Conservation (phyloP, 2,113 vertebrate genomes). For the Anarhynchus alexandrinus region DNA sequence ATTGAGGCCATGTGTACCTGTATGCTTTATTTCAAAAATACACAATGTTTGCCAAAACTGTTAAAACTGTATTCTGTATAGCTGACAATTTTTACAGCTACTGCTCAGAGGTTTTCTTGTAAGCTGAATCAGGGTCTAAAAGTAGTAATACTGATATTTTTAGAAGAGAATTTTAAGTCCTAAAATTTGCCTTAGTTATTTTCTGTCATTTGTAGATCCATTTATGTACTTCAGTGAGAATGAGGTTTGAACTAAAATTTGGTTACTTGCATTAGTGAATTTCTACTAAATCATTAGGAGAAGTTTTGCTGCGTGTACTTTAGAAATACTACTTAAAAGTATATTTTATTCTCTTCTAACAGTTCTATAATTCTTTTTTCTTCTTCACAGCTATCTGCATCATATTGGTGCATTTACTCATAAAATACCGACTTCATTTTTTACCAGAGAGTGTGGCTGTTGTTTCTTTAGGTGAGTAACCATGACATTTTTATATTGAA, state of each 20-base stretch:
- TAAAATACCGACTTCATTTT: slow-evolving; percentile 95
- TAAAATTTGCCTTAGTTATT: background rate
- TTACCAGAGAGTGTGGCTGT: slow-evolving; percentile 97
- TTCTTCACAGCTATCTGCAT: slow-evolving; percentile 90
- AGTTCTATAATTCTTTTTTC: background rate
- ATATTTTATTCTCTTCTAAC: background rate
- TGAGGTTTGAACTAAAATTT: background rate
- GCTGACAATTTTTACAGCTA: background rate
- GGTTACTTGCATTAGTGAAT: background rate
- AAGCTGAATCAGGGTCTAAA: background rate
- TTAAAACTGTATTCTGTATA: background rate
- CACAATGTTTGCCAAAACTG: background rate
- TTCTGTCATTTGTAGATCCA: background rate
- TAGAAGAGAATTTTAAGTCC: background rate
- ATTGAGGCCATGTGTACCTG: background rate
- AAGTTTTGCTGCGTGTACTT: background rate
- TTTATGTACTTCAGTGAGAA: background rate
- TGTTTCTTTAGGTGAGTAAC: slow-evolving; percentile 92
- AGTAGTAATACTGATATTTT: background rate
- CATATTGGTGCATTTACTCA: slow-evolving; percentile 97
- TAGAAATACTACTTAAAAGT: background rate
- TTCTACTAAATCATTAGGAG: background rate
- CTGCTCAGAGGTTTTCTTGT: background rate
- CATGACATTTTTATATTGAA: background rate
- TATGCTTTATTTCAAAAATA: background rate